Evolutionary conservation across 1,140 invertebrate genomes (phyloP), one percentile per base, ranked within the genome.

Genomic region (Araneus ventricosus): DNA sequence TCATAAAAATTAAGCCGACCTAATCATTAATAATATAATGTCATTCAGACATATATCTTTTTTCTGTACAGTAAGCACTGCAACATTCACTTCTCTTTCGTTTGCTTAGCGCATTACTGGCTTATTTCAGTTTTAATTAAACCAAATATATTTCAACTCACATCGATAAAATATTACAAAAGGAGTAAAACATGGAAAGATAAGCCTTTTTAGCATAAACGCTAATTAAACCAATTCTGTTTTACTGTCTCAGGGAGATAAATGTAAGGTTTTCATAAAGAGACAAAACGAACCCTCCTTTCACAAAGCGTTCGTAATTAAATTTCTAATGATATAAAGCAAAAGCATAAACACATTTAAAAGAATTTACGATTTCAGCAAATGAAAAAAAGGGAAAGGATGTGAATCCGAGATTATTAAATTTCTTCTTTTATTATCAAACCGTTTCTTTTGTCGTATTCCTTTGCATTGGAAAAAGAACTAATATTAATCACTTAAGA

Each of bases 81-180:
- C 45, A 0, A 20, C 4, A 70, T 70, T 63, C 34, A 75, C 22
- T 75, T 4, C 10, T 3, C 17, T 75, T 22, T 37, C 2, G 6
- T 34, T 75, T 67, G 63, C 20, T 34, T 34, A 6, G 34, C 5
- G 70, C 20, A 30, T 10, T 37, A 75, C 14, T 34, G 41, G 45
- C 39, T 84, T 45, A 27, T 84, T 84, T 84, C n/a, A n/a, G 39
- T 39, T 41, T 84, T 84, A 84, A 84, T 84, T 84, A 84, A 84
- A 84, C 10, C 80, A 10, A 22, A 34, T 75, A 75, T 75, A 30
- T 30, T 34, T 30, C 1, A 34, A 37, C 14, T 34, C 17, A 10
- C 70, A 75, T 75, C 70, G 70, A 75, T 75, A 75, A 75, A 75
- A 75, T 75, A 75, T 75, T 75, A 37, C 30, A 37, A 70, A 34